These are phyloP conservation scores for Lasioglossum vierecki DNA, from an alignment of 2,888 invertebrate genomes.

Conservation along the genomic window DNA sequence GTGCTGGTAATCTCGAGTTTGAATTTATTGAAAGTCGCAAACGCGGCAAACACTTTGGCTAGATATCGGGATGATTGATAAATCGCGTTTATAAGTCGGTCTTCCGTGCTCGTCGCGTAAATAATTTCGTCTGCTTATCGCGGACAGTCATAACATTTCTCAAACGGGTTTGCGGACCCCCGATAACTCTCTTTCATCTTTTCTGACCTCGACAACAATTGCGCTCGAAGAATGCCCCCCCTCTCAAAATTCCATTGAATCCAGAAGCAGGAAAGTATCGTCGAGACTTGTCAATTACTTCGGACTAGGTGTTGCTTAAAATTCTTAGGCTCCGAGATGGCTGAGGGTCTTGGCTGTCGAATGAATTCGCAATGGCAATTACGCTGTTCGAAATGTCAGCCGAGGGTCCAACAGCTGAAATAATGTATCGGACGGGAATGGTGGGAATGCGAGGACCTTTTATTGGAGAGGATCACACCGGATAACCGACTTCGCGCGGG, in stretches of 20 bases:
- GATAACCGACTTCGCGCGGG: not conserved
- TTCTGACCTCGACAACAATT: constrained; percentile 5
- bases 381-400: not conserved
- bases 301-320: constrained; percentile 1
- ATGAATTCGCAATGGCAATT: constrained; percentile 2
- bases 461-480: not conserved
- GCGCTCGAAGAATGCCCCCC: not conserved
- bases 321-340: not conserved
- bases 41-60: not conserved
- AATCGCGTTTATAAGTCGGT: constrained; percentile 8
- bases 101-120: constrained; percentile 16
- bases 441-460: constrained; percentile 15
- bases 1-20: not conserved
- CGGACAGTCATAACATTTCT: constrained; percentile 11
- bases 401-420: not conserved
- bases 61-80: constrained; percentile 8
- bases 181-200: constrained; percentile 2
- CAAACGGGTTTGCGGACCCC: not conserved
- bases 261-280: not conserved
- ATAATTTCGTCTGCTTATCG: constrained; percentile 10
- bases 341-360: not conserved
- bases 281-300: not conserved
- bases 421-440: constrained; percentile 3
- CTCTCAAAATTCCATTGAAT: not conserved
- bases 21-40: constrained; percentile 8